These are phyloP conservation scores for Diarsia brunnea DNA, from an alignment of 2,888 invertebrate species.

Conservation along the genomic window DNA sequence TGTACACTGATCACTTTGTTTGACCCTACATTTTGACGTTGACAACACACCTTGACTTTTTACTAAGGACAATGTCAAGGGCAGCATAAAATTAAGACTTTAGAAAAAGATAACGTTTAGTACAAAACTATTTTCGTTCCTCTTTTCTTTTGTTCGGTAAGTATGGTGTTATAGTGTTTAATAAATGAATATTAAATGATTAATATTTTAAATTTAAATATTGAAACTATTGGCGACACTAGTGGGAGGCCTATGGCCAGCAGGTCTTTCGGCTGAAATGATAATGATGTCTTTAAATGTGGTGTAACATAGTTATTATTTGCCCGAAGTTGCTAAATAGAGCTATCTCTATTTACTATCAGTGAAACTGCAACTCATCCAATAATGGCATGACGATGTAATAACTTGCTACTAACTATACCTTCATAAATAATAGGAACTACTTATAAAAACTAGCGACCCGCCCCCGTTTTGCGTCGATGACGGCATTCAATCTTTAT, in stretches of 20 bases:
- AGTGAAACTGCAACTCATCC: conserved; percentile 22
- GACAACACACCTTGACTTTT: conserved; percentile 51
- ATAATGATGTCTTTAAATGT: no score
- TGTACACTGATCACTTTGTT: not conserved
- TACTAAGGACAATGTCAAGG: conserved; percentile 41
- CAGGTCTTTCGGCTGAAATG: no score
- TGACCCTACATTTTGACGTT: conserved; percentile 58
- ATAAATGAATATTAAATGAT: no score
- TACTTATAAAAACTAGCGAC: not conserved
- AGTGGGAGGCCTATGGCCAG: no score
- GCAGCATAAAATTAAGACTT: conserved; percentile 13
- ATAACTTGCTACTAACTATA: conserved; percentile 23
- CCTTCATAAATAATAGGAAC: conserved; percentile 29
- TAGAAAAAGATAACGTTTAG: not conserved
- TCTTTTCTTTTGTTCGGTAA: no score
- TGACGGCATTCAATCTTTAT: conserved; percentile 2
- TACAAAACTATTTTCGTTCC: conserved; percentile 20
- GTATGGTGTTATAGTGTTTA: not conserved
- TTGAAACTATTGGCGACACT: no score
- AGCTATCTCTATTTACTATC: conserved; percentile 29
- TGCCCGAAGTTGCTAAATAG: conserved; percentile 8
- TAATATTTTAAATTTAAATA: no score
- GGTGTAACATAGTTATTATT: not conserved
- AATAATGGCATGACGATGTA: conserved; percentile 24
- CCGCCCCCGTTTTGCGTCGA: not conserved